Evolutionary conservation across 2,113 vertebrate species (phyloP), one percentile per base, ranked within the genome.

Genomic region (Epinephelus moara): DNA sequence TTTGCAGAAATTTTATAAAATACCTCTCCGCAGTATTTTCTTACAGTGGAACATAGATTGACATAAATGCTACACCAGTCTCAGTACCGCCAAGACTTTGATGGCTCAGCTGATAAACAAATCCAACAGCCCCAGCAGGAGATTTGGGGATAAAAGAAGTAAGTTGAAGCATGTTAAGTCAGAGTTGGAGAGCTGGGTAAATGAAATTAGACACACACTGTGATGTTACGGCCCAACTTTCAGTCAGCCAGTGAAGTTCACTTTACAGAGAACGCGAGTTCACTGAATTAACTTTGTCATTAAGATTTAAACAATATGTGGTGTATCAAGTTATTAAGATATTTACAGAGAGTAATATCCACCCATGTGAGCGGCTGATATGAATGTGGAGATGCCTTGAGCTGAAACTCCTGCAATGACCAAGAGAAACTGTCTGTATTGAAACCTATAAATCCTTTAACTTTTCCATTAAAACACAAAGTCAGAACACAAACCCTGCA

Each of bases 41-140:
- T 37, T 25, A 33, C 10, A 82, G 40, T 68, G 78, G 8, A 77
- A 71, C 56, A 61, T 33, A 62, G 21, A 83, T 45, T 60, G 68
- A 78, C 72, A 83, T 77, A 67, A 84, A 90, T 59, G 60, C 74
- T 68, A 13, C 76, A 70, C 2, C 47, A 66, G 27, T 27, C 40
- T 69, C 40, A 23, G 42, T 33, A n/a, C 49, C 11, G 1, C 69
- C 52, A 67, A 68, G 10, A 60, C 60, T 85, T 76, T 82, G 86
- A 88, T 76, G 57, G 57, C 67, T 77, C 27, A 14, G 71, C 52
- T 67, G 75, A 81, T 86, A 73, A 84, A 84, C 66, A 77, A 69
- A 77, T 57, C 57, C 73, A 83, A 55, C 82, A 81, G 63, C 23
- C 70, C 56, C 84, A 82, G 86, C 81, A 82, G 73, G 85, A 75